Base-by-base conservation (phyloP, 2,888 invertebrate genomes). In the Microchrysa polita region DNA sequence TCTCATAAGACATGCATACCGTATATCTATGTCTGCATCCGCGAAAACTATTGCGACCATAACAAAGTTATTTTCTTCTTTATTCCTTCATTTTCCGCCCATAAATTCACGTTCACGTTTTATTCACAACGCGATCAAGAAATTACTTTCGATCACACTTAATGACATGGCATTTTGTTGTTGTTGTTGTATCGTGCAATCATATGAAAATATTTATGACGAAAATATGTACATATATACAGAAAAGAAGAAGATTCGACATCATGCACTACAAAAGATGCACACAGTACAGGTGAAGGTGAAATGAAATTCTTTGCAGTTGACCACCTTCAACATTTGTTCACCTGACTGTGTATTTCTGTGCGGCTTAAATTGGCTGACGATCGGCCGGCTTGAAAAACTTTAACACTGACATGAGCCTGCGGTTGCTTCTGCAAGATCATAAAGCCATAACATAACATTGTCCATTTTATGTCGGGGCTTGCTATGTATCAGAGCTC, bases 71-170 rank as follows among this genome's bases (percentile, higher is more conserved):
- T 61, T 61, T 16, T 61, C 61, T 27, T 9, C 40, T 14, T 40
- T 61, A 40, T 16, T 61, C 61, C n/a, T 9, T 18, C 9, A 40
- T 18, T 61, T 61, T 61, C 16, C 27, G 61, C 59, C 22, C 48
- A 48, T 48, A 48, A 48, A 48, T 48, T n/a, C 16, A 7, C 4
- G 48, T 48, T 4, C 48, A 48, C 5, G 48, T 48, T 48, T 55
- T 16, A 40, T 27, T 40, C 61, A 40, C 61, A 61, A 16, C 9
- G 40, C 5, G 27, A 60, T 60, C 60, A 27, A 60, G 27, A 16
- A 61, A 61, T 61, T 61, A 61, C 61, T 61, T 61, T 61, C 61
- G 40, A 61, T 61, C 61, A 61, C 40, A 61, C 27, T 34, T 5
- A 34, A 34, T 34, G 27, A 2, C 27, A 34, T 34, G 4, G 40